Evolutionary conservation across 2,113 vertebrate genomes (phyloP).

Genomic region (Chascanopsetta lugubris): DNA sequence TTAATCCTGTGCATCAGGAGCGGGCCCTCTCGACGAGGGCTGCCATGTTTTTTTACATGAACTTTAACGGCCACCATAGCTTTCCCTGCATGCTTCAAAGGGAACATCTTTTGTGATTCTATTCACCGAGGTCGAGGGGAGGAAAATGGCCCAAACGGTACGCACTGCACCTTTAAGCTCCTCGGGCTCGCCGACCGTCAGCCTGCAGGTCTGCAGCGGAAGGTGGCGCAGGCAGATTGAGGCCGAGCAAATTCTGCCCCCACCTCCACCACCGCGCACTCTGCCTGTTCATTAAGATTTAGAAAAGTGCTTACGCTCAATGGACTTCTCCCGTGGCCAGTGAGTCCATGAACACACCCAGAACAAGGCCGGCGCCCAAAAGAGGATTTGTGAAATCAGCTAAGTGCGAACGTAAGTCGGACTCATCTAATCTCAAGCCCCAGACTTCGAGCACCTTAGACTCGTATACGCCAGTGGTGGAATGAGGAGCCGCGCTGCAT

Average conservation of each 20-base stretch:
- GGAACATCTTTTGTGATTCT: too few relatives aligned
- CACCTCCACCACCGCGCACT: conserved; percentile 35
- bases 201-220: conserved; percentile 66
- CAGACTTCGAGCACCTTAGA: neutral
- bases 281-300: conserved; percentile 65
- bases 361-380: conserved; percentile 18
- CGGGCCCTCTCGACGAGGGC: too few relatives aligned
- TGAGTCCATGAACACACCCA: conserved; percentile 51
- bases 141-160: conserved; percentile 55
- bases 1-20: too few relatives aligned
- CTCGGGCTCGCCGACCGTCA: too few relatives aligned
- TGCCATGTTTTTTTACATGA: too few relatives aligned
- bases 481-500: neutral
- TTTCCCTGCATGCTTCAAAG: too few relatives aligned
- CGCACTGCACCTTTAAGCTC: conserved; percentile 64
- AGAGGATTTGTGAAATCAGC: conserved; percentile 33
- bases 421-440: neutral
- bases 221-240: conserved; percentile 73
- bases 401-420: conserved; percentile 2
- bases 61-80: too few relatives aligned
- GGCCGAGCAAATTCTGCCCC: conserved; percentile 67
- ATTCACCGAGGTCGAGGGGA: too few relatives aligned
- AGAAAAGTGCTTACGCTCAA: conserved; percentile 54
- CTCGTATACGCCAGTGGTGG: neutral
- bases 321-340: conserved; percentile 37